phyloP scores from a whole-genome alignment of 2,888 invertebrate genomes.

The Ichneumon xanthorius region DNA sequence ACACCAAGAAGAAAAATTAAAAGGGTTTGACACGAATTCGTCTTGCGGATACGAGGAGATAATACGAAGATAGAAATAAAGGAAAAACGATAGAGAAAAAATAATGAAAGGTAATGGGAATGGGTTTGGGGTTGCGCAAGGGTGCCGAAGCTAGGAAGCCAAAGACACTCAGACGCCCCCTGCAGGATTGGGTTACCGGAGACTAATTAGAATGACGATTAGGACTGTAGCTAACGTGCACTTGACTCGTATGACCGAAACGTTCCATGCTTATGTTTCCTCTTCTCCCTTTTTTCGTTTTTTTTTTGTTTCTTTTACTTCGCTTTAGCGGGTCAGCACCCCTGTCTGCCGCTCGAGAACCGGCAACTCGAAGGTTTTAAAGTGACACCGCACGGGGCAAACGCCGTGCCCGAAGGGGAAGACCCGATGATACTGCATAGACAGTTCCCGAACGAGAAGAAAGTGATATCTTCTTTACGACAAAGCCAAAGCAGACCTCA shows the following conservation, averaged over 20 bases:
- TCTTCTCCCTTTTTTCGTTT: background rate
- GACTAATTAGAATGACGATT: conserved; percentile 83
- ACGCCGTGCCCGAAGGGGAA: background rate
- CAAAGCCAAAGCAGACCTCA: background rate
- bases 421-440: conserved; percentile 11
- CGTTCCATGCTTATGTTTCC: conserved; percentile 24
- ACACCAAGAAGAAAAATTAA: conserved; percentile 57
- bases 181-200: conserved; percentile 81
- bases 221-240: conserved; percentile 66
- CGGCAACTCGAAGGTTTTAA: background rate
- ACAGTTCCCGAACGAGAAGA: conserved; percentile 1
- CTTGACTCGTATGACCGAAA: conserved; percentile 34
- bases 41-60: conserved; percentile 20
- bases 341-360: background rate
- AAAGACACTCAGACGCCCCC: conserved; percentile 68
- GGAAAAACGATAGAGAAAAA: conserved; percentile 30
- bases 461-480: conserved; percentile 26
- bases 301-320: background rate
- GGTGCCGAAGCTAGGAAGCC: conserved; percentile 61
- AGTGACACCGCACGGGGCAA: conserved; percentile 1
- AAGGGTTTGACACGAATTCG: conserved; percentile 31
- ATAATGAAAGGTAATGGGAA: conserved; percentile 68
- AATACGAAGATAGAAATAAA: conserved; percentile 21
- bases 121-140: conserved; percentile 54
- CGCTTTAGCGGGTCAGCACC: background rate